Percentiles rank a stretch among this genome's conserved stretches.
These are phyloP conservation scores for Scomberomorus guttatus DNA, from an alignment of 2,797 vertebrate species.

Conservation along the genomic window DNA sequence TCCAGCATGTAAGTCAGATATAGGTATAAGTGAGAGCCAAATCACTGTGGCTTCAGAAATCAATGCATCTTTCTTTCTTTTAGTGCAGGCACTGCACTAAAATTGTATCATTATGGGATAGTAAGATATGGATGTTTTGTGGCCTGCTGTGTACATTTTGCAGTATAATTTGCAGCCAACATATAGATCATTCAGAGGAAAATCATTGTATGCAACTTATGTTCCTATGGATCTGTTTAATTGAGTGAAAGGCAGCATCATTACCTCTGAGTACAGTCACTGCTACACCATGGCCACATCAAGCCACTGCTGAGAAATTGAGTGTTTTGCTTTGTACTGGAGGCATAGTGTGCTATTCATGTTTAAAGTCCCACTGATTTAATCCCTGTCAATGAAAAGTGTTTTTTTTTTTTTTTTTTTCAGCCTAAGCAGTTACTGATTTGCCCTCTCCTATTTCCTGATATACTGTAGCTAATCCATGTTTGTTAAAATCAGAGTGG, in stretches of 20 bases:
- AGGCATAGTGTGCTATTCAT: constrained; percentile 66
- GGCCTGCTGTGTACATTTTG: constrained; percentile 22
- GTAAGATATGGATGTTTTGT: constrained; percentile 1
- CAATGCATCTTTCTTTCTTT: constrained; percentile 33
- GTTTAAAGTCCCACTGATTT: constrained; percentile 65
- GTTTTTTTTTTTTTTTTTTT: constrained; percentile 38
- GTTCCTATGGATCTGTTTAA: constrained; percentile 52
- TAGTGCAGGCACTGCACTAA: neutral
- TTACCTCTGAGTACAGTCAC: constrained; percentile 49
- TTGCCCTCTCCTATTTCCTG: constrained; percentile 26
- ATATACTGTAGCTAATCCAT: constrained; percentile 42
- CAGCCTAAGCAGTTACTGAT: constrained; percentile 24
- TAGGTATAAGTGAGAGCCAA: constrained; percentile 5
- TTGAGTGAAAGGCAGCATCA: constrained; percentile 49
- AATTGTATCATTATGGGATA: constrained; percentile 9
- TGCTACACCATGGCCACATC: constrained; percentile 43
- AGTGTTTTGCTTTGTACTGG: constrained; percentile 65
- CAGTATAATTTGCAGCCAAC: constrained; percentile 36
- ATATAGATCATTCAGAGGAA: constrained; percentile 31
- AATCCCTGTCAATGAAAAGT: constrained; percentile 58
- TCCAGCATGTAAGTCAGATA: neutral
- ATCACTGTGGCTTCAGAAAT: constrained; percentile 22
- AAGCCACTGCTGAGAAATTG: constrained; percentile 63
- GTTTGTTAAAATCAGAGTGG: constrained; percentile 41
- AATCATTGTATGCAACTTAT: constrained; percentile 36